Evolutionary conservation across 2,888 invertebrate species (phyloP), one percentile per base, ranked within the genome.

Genomic region (Hydrotaea cyrtoneurina): DNA sequence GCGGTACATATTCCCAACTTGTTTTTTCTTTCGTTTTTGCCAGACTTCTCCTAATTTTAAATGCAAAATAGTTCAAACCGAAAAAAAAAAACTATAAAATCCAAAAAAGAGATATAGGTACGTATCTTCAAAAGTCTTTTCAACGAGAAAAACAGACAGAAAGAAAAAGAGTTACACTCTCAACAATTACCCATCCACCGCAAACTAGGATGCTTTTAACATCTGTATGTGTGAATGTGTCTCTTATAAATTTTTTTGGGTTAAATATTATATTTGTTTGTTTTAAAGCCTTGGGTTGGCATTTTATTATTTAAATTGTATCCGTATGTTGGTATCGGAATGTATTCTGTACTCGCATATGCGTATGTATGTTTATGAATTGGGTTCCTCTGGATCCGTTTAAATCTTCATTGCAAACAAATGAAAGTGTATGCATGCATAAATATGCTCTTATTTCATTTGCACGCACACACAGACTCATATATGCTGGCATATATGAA

Each of bases 31-130:
- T 26, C 57, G 17, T 50, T 71, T 64, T 74, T 59, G 13, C 50
- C 36, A 59, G 53, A 69, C 39, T 46, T 19, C 64, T 76, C 71
- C 78, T 78, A 75, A 84, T 80, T 80, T 84, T 71, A 80, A 84
- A 80, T 75, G 84, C 84, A 78, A 64, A 75, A 74, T 74, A 59
- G 15, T 26, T 10, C 19, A 53, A 53, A 21, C 36, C 57, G 46
- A 46, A n/a, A 74, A 74, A 46, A n/a, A 74, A 74, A 59, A 74
- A 59, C 43, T 43, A 59, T 59, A 74, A 62, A n/a, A 62, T 62
- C 31, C 46, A 50, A 62, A 31, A 72, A 71, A 36, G 17, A 23
- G 19, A 64, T 17, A 43, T 71, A 39, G 23, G 39, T 59, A 62
- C 64, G 43, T 31, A 76, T 36, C 46, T 69, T 69, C 10, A 69